Percentiles rank a stretch among this genome's conserved stretches.
These are phyloP conservation scores for Ceratothoa steindachneri DNA, from an alignment of 2,888 invertebrate genomes.

Conservation along the genomic window DNA sequence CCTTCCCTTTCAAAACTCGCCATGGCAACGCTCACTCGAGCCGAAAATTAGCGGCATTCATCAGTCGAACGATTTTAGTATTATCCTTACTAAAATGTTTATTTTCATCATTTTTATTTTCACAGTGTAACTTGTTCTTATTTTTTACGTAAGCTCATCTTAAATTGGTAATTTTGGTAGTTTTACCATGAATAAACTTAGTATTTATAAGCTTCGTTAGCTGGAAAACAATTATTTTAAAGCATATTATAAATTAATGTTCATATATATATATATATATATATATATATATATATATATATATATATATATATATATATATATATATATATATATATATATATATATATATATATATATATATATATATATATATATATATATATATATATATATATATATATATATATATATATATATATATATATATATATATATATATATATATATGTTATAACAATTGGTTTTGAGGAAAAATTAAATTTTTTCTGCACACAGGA, in stretches of 20 bases:
- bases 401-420: slow-evolving; percentile 15
- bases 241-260: slow-evolving; percentile 18
- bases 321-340: slow-evolving; percentile 26
- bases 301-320: slow-evolving; percentile 26
- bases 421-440: slow-evolving; percentile 16
- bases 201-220: too few species aligned
- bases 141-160: too few species aligned
- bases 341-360: slow-evolving; percentile 32
- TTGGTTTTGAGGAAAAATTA: neutral
- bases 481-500: too few species aligned
- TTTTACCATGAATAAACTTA: too few species aligned
- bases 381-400: slow-evolving; percentile 26
- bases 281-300: slow-evolving; percentile 20
- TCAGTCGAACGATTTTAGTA: too few species aligned
- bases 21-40: too few species aligned
- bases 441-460: too few species aligned
- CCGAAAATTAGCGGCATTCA: too few species aligned
- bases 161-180: too few species aligned
- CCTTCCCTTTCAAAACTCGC: slow-evolving; percentile 30
- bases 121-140: too few species aligned
- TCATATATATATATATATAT: slow-evolving; percentile 21
- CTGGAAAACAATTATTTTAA: too few species aligned
- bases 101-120: neutral
- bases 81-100: neutral
- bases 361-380: slow-evolving; percentile 27